Base-by-base conservation (phyloP, 2,113 vertebrate genomes). In the Baryphthengus martii region DNA sequence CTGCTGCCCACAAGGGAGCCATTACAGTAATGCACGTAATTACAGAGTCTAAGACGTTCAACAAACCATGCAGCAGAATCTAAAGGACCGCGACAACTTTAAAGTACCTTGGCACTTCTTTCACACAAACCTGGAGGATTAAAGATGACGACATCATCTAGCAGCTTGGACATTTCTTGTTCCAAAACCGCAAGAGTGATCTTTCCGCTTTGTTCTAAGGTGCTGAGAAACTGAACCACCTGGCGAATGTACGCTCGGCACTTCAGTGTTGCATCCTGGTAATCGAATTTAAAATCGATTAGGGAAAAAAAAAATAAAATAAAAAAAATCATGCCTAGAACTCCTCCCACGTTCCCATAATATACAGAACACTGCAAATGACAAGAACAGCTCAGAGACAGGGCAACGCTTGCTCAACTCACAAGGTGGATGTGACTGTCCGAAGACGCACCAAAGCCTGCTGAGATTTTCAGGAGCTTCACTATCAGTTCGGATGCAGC, bases 141-240 rank as follows among this genome's bases (percentile, higher is more conserved):
- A 95, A 99, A 99, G 84, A 98, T 85, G 70, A 99, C 95, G 55
- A 99, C 96, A 66, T 98, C 98, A 93, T 99, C 99, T 35, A 99
- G 97, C 62, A 99, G 96, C 55, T 98, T 98, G 95, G 98, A 98
- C 98, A 99, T 98, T 95, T 99, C 99, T 88, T 98, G 98, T 73
- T 99, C 98, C 88, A 99, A 96, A 56, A 95, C 96, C n/a, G 91
- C 94, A 88, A 99, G 96, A 62, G 97, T 98, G 89, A 99, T 98
- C 93, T 98, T 98, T 42, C 98, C 98, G 31, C 97, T 98, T 93
- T 99, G 99, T 81, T 99, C 99, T 96, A 99, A 95, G 83, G 97
- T 97, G 82, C 98, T 98, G 88, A 99, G 97, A 85, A 99, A 99
- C 42, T 98, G 98, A 93, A 99, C 98, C 93, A 98, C 97, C 92